phyloP scores from a whole-genome alignment of 1,140 invertebrate genomes.

The Amphibalanus amphitrite region DNA sequence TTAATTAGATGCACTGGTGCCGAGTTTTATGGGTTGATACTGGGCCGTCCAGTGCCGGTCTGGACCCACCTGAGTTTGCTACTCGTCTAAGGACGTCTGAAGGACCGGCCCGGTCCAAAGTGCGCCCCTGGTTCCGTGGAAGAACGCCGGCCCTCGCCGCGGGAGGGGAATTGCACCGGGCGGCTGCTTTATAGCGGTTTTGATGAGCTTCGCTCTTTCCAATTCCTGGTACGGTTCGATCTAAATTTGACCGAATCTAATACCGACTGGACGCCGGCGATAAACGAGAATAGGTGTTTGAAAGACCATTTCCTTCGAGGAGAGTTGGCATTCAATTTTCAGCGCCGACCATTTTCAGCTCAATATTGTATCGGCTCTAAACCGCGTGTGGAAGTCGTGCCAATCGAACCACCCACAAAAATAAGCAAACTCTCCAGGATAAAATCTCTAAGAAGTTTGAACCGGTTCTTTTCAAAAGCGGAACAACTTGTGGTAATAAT shows the following conservation, averaged over 20 bases:
- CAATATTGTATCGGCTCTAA: background rate
- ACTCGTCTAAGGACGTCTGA: too few relatives aligned
- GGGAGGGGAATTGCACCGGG: background rate
- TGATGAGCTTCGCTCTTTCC: background rate
- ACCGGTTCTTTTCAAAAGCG: too few relatives aligned
- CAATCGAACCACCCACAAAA: background rate
- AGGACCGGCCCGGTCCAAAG: too few relatives aligned
- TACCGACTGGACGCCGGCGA: background rate
- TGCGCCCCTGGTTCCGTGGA: too few relatives aligned
- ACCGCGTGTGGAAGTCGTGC: background rate
- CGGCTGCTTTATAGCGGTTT: background rate
- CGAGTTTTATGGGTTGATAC: background rate
- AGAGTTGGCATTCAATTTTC: background rate
- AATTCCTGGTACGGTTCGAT: background rate
- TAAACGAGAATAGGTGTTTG: background rate
- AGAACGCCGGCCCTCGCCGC: too few relatives aligned
- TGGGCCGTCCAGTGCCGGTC: background rate
- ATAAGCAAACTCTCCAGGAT: background rate
- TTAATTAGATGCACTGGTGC: background rate
- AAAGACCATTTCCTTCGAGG: background rate
- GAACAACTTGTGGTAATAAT: too few relatives aligned
- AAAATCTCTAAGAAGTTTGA: background rate
- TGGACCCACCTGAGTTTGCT: background rate
- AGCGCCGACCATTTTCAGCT: background rate
- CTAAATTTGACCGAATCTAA: conserved; percentile 2